These are phyloP conservation scores for Calidris pygmaea DNA, from an alignment of 2,113 vertebrate genomes.

Conservation along the genomic window DNA sequence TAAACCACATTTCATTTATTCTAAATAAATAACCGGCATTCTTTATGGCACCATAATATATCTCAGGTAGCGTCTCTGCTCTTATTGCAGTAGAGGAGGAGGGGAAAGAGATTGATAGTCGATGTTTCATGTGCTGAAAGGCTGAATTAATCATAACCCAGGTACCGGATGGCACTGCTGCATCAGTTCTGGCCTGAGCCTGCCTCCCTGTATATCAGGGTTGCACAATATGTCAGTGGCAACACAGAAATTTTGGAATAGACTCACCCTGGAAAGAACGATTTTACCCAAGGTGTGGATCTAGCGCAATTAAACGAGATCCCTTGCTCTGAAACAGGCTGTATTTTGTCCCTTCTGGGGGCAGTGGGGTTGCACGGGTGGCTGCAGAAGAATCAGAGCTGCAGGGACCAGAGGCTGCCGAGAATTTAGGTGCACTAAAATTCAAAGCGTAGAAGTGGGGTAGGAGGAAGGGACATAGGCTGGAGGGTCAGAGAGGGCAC, in stretches of 20 bases:
- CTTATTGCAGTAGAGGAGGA: background rate
- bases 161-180: background rate
- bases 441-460: background rate
- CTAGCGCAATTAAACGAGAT: background rate
- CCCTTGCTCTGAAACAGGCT: background rate
- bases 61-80: background rate
- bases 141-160: constrained; percentile 8
- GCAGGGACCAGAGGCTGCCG: background rate
- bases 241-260: background rate
- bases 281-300: background rate
- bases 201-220: background rate
- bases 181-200: background rate
- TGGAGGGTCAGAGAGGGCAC: background rate
- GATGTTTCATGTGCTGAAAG: background rate
- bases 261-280: background rate
- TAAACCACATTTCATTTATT: constrained; percentile 20
- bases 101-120: background rate
- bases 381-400: background rate
- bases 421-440: background rate
- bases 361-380: background rate
- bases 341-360: background rate
- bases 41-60: background rate
- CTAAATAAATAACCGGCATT: background rate
- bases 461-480: background rate
- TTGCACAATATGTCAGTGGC: background rate